phyloP scores from a whole-genome alignment of 1,140 invertebrate species.

The Atta cephalotes region DNA sequence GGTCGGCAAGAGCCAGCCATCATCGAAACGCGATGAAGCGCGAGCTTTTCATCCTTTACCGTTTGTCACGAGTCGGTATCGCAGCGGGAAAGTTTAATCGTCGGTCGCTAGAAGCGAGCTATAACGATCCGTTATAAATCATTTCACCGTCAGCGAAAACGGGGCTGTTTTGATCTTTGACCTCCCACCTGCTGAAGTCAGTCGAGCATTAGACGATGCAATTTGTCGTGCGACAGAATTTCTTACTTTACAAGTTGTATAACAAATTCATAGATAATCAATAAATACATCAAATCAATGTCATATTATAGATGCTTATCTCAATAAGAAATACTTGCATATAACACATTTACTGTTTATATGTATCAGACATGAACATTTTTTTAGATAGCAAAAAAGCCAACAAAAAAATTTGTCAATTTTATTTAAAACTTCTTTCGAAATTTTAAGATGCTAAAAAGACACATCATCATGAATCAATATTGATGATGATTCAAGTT shows the following conservation, averaged over 20 bases:
- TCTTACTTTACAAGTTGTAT: not conserved
- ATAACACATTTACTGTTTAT: not conserved
- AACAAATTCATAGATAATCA: not conserved
- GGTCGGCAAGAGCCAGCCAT: not conserved
- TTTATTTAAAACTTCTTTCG: not conserved
- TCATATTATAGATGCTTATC: not conserved
- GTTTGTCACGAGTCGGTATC: constrained; percentile 30
- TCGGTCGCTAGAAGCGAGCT: not conserved
- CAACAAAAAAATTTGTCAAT: not conserved
- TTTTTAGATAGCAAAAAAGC: not conserved
- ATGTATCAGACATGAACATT: not conserved
- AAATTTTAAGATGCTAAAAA: not conserved
- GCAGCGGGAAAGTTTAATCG: constrained; percentile 42
- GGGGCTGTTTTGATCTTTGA: not conserved
- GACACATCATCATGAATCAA: constrained; percentile 1
- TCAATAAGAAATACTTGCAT: not conserved
- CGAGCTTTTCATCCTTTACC: constrained; percentile 22
- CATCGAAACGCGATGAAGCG: not conserved
- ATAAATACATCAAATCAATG: not conserved
- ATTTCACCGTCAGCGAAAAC: constrained; percentile 33
- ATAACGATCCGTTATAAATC: constrained; percentile 52
- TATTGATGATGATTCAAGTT: constrained; percentile 30
- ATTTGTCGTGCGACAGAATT: not conserved
- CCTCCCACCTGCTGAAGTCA: not conserved
- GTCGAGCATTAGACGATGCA: constrained; percentile 1